Base-by-base conservation (phyloP, 1,140 invertebrate species). In the Halictus rubicundus region DNA sequence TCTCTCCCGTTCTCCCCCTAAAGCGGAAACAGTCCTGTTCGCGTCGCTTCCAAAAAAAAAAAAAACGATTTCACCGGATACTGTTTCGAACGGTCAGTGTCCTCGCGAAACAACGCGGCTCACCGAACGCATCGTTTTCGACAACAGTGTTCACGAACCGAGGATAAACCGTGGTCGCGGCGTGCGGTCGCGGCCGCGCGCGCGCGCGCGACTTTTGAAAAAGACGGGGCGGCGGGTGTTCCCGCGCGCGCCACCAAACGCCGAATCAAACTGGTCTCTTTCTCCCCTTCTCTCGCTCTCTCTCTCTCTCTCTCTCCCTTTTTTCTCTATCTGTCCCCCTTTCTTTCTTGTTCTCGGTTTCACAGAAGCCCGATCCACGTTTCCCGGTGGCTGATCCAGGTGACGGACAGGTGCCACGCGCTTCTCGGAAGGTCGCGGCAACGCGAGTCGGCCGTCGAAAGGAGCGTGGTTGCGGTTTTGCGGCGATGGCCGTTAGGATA, bases 211-310 rank as follows among this genome's bases (percentile, higher is more conserved):
- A 61, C 60, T 59, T 68, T 73, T 46, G 37, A 63, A 63, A 61
- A 49, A 60, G 19, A n/a, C 49, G 14, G 9, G 5, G 21, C 25
- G 12, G 32, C 68, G 77, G 54, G 39, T 14, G 32, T 75, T 68
- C 42, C 49, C 76, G 76, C 76, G 76, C 69, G 68, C 65, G 65
- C 65, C 61, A 42, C 60, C 42, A 46, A 46, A 14, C 42, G 42
- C 42, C 21, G 12, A 66, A n/a, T 39, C 14, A 25, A 46, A 46
- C 64, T 3, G 39, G 32, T 21, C 3, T 57, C 9, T 59, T n/a
- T 6, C 27, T 4, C 12, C 2, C 21, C 21, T 1, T 6, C 2
- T 1, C 25, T 9, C 66, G 10, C 10, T 21, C 32, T 54, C 12
- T 7, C 57, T 8, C 19, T 42, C 61, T 19, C 14, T 19, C 14